Evolutionary conservation across 2,113 vertebrate species (phyloP).

Genomic region (Microtus richardsoni): DNA sequence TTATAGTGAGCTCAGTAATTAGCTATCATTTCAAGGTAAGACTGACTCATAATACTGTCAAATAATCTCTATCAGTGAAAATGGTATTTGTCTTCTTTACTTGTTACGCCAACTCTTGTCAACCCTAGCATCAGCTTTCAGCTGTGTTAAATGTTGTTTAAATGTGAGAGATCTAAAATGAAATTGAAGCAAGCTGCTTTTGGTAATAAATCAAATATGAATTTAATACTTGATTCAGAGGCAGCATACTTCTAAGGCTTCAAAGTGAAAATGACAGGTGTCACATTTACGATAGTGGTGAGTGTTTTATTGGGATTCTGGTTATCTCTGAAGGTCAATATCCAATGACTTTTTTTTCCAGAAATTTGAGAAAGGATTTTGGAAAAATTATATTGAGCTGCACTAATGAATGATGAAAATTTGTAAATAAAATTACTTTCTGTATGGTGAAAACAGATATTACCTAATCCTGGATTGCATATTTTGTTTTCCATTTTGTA

Average conservation of each 20-base stretch:
- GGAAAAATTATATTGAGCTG: slow-evolving; percentile 20
- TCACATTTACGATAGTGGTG: slow-evolving; percentile 35
- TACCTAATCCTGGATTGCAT: slow-evolving; percentile 20
- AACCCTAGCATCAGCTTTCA: slow-evolving; percentile 50
- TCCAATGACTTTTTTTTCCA: slow-evolving; percentile 65
- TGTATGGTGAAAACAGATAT: not conserved
- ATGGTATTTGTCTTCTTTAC: slow-evolving; percentile 53
- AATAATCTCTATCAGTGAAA: slow-evolving; percentile 30
- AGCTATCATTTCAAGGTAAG: slow-evolving; percentile 40
- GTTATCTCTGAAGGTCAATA: slow-evolving; percentile 52
- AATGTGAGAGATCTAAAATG: slow-evolving; percentile 59
- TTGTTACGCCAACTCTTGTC: slow-evolving; percentile 51
- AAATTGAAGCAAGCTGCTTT: slow-evolving; percentile 13
- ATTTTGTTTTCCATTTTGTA: slow-evolving; percentile 16
- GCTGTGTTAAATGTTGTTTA: slow-evolving; percentile 73
- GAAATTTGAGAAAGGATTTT: slow-evolving; percentile 55
- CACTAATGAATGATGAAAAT: slow-evolving; percentile 46
- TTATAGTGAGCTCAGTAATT: slow-evolving; percentile 71
- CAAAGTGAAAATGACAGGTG: slow-evolving; percentile 62
- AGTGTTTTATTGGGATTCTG: slow-evolving; percentile 58
- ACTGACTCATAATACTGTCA: slow-evolving; percentile 52
- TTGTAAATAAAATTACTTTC: slow-evolving; percentile 43
- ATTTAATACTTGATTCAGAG: slow-evolving; percentile 56
- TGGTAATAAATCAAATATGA: slow-evolving; percentile 68
- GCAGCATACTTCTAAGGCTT: slow-evolving; percentile 29